phyloP scores from a whole-genome alignment of 2,113 vertebrate genomes.

The Neopipo cinnamomea region DNA sequence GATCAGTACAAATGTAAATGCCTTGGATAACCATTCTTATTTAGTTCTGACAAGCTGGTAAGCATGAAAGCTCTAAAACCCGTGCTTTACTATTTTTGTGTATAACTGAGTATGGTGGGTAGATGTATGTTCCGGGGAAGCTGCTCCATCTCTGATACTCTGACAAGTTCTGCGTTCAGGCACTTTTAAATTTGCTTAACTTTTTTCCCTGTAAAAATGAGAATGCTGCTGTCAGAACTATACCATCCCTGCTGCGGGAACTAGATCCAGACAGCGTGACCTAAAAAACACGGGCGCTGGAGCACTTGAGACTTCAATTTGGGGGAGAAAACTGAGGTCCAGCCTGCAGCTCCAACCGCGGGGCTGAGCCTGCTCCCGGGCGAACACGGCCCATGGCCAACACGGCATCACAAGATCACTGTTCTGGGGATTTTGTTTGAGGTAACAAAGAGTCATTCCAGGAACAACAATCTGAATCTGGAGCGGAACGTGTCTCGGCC shows the following conservation, averaged over 20 bases:
- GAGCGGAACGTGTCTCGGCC: background rate
- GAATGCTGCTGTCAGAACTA: accelerated
- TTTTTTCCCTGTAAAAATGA: background rate
- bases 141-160: background rate
- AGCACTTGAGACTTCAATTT: accelerated
- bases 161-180: background rate
- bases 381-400: accelerated
- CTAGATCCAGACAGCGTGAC: accelerated
- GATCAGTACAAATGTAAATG: background rate
- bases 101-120: background rate
- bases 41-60: background rate
- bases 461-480: accelerated
- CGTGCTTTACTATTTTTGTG: background rate
- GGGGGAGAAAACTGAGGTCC: background rate
- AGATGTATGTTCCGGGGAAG: background rate
- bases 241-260: background rate
- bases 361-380: too few relatives aligned
- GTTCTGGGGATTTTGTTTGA: background rate
- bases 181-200: background rate
- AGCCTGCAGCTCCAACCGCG: background rate
- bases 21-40: background rate
- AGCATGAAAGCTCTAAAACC: background rate
- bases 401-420: accelerated
- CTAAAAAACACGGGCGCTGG: accelerated
- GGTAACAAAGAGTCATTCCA: background rate